Base-by-base conservation (phyloP, 1,140 invertebrate genomes). In the Mycetomoellerius zeteki region DNA sequence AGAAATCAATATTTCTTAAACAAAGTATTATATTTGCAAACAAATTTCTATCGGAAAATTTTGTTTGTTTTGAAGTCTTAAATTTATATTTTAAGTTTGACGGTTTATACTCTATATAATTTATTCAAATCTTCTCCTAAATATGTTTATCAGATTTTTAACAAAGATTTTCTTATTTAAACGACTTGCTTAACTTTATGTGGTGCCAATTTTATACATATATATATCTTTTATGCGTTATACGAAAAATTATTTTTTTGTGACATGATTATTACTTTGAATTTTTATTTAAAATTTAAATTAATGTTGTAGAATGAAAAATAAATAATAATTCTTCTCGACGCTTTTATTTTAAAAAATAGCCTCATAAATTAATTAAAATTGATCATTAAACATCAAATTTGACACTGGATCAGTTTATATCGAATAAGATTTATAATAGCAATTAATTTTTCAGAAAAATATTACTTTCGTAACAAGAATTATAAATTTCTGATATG, bases 401-500 rank as follows among this genome's bases (percentile, higher is more conserved):
- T n/a, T 0, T 71, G 14, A 27, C 14, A 62, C 5, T 21, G 0
- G 0, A 37, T 47, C 47, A 72, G 8, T 27, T 14, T 30, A n/a
- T n/a, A 72, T 33, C 27, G 27, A 73, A 75, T 4, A 56, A 37
- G n/a, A 75, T 75, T 73, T 43, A 21, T 47, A 12, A 6, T 12
- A 14, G n/a, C 19, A 24, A 16, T 27, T 27, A 60, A 37, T 77
- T 43, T 37, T 37, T 37, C 6, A 19, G 1, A n/a, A 58, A 58
- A 62, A 77, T 27, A 43, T 69, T 21, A 47, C 21, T 47, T 10
- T 37, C 33, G n/a, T 6, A 19, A 8, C 0, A 50, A 37, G 0
- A 54, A 54, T 52, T 69, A 54, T 33, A 10, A 80, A 67, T 67
- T 67, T 52, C n/a, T 54, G 27, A 27, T 65, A 21, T 52, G 60